Evolutionary conservation across 2,888 invertebrate species (phyloP), one percentile per base, ranked within the genome.

Genomic region (Neoscelio sp.): DNA sequence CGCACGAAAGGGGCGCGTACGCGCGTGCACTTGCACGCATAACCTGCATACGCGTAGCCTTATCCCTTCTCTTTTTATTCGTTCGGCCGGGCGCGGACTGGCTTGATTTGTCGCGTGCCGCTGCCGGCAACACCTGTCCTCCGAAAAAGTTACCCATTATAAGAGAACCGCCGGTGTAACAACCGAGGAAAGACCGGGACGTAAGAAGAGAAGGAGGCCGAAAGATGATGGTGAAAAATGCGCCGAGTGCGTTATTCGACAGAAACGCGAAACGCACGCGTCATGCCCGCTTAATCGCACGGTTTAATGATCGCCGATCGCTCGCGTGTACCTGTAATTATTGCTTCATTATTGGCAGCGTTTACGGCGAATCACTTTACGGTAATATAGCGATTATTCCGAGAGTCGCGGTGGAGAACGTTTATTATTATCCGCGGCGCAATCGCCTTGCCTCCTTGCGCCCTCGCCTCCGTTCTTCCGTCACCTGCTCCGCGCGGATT

Each of bases 61-160:
- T 73, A 77, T 64, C 76, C n/a, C n/a, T 67, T 78, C 73, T 79
- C 71, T 80, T 76, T 71, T 73, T 71, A 42, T 65, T 56, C 52
- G 52, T 23, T 23, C 62, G 28, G 58, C 20, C 58, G 56, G 50
- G 74, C 56, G 78, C 64, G 42, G 74, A 74, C 76, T 78, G 81
- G 83, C 85, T 86, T 84, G 88, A 88, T 88, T 89, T 89, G 88
- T 89, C 89, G 88, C 89, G 89, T 89, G 89, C 86, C 87, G 81
- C 82, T 73, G 23, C 70, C 58, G 64, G 48, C 73, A 79, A 82
- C 87, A 88, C 86, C 89, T 89, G 88, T 85, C 85, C 83, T 77
- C 78, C 78, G 81, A 86, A 87, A 87, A 85, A 86, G 81, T 85
- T 83, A 83, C 82, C 84, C 84, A 83, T 84, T 83, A 73, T 28